These are phyloP conservation scores for Achlya flavicornis DNA, from an alignment of 2,888 invertebrate genomes.

Conservation along the genomic window DNA sequence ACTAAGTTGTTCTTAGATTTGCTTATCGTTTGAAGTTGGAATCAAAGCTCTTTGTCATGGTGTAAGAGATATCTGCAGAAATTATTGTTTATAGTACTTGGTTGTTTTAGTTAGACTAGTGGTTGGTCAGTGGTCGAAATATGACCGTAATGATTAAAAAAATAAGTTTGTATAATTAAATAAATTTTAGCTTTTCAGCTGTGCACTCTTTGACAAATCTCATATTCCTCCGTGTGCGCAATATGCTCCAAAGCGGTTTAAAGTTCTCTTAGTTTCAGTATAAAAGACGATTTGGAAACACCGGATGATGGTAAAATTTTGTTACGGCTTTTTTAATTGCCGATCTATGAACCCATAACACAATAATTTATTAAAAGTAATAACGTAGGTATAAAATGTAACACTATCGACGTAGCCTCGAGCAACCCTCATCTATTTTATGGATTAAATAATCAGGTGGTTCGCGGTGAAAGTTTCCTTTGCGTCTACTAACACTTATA, in stretches of 20 bases:
- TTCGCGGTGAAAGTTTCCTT: not conserved
- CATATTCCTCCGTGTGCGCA: no score
- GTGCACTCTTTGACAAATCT: no score
- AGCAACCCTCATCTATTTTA: conserved; percentile 2
- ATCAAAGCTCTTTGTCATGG: not conserved
- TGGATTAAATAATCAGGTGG: conserved; percentile 4
- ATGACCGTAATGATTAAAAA: no score
- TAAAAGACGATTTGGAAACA: no score
- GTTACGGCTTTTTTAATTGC: not conserved
- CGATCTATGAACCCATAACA: no score
- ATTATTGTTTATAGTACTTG: not conserved
- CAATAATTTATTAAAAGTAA: not conserved
- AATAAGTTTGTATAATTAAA: no score
- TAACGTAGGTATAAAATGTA: not conserved
- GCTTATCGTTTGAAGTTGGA: not conserved
- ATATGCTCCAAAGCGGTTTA: no score
- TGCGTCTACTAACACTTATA: not conserved
- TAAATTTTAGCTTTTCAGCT: no score
- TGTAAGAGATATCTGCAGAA: not conserved
- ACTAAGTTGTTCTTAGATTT: conserved; percentile 2
- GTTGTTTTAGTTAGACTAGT: no score
- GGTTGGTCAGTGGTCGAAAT: no score
- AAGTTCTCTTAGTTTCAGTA: no score
- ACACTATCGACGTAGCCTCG: not conserved
- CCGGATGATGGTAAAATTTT: no score